These are phyloP conservation scores for Trypoxylus dichotomus DNA, from an alignment of 1,140 invertebrate genomes.

Conservation along the genomic window DNA sequence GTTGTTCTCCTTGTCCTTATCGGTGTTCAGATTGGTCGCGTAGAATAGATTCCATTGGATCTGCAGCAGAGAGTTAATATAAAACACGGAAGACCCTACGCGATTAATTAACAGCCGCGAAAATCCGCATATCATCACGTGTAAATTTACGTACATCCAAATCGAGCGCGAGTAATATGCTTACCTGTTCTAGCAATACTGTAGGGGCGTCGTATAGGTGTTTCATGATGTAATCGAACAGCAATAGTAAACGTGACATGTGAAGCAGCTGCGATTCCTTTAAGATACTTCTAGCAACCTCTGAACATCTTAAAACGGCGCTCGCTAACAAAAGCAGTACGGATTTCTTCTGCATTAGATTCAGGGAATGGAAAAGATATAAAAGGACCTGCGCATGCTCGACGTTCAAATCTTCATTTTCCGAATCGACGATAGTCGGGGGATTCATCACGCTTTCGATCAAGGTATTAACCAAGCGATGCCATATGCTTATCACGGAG, in stretches of 20 bases:
- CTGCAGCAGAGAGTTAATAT: background rate
- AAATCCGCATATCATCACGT: too few species aligned
- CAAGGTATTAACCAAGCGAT: constrained; percentile 82
- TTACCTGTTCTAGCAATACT: constrained; percentile 74
- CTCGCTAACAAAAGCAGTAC: constrained; percentile 80
- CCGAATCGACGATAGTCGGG: constrained; percentile 59
- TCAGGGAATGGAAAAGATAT: constrained; percentile 92
- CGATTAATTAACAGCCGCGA: too few species aligned
- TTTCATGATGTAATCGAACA: constrained; percentile 95
- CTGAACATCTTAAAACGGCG: constrained; percentile 67
- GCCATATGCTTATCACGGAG: constrained; percentile 88
- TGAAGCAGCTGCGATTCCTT: constrained; percentile 76
- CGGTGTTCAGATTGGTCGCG: constrained; percentile 61
- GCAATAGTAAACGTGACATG: constrained; percentile 78
- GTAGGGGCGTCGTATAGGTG: constrained; percentile 89
- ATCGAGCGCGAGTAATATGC: background rate
- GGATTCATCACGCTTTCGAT: constrained; percentile 76
- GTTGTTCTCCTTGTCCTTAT: constrained; percentile 60
- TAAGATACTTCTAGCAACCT: constrained; percentile 63
- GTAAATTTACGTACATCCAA: too few species aligned
- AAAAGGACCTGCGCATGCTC: constrained; percentile 93
- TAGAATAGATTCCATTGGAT: constrained; percentile 80
- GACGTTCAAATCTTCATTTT: constrained; percentile 89
- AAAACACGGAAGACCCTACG: background rate
- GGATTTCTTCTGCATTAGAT: constrained; percentile 94